phyloP scores from a whole-genome alignment of 2,888 invertebrate species.

The Ophion slaviceki region DNA sequence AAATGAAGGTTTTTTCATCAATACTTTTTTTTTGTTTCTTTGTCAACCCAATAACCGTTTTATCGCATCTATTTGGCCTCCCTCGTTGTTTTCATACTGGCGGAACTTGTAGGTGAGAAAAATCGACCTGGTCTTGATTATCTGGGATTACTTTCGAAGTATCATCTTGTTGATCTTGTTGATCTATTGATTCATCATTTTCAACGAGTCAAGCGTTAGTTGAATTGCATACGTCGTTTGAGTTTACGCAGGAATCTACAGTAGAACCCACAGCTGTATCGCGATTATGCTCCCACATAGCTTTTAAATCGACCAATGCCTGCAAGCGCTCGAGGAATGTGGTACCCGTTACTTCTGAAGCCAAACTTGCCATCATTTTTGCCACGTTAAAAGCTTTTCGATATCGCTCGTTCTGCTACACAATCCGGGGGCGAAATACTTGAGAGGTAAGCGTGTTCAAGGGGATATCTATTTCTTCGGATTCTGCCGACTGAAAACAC shows the following conservation, averaged over 20 bases:
- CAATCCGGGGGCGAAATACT: background rate
- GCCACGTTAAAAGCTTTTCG: background rate
- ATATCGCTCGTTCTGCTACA: conserved; percentile 8
- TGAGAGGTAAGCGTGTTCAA: background rate
- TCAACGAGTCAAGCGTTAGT: background rate
- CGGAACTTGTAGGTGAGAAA: too few species aligned
- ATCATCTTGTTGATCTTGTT: background rate
- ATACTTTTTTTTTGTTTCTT: background rate
- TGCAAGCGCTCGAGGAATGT: background rate
- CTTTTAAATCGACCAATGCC: background rate
- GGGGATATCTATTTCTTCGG: background rate
- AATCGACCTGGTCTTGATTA: too few species aligned
- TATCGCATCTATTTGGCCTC: background rate
- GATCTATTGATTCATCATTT: background rate
- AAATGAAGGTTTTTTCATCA: background rate
- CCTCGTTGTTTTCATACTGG: too few species aligned
- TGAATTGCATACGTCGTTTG: background rate
- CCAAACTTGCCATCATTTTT: conserved; percentile 1
- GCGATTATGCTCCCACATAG: background rate
- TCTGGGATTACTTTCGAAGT: background rate
- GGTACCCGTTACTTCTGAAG: conserved; percentile 2
- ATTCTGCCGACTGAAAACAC: conserved; percentile 20
- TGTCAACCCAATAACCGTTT: conserved; percentile 5
- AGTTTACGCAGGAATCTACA: background rate
- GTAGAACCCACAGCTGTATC: background rate